A percentile compares a stretch with the other conserved stretches of the same genome.
Conservation (phyloP, 2,113 vertebrate genomes). For the Struthio camelus region DNA sequence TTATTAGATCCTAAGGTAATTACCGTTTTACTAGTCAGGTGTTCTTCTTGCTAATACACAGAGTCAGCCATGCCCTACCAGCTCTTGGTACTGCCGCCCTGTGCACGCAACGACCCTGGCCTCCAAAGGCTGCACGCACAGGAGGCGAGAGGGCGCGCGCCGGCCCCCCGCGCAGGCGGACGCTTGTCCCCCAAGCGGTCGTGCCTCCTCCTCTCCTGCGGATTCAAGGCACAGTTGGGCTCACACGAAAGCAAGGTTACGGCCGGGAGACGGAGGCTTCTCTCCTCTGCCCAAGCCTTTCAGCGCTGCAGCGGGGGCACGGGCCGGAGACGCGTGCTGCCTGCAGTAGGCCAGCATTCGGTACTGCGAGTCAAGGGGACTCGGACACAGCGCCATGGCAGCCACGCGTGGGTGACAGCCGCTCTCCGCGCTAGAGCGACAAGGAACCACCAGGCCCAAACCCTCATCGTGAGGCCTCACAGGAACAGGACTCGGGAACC, state of each 20-base stretch:
- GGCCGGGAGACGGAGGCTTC: neutral
- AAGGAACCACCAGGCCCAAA: neutral
- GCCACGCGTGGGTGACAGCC: too few relatives aligned
- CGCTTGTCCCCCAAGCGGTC: neutral
- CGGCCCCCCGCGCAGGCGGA: neutral
- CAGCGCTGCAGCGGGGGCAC: neutral
- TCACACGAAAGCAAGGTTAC: neutral
- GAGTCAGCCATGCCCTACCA: neutral
- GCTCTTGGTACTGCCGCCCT: neutral
- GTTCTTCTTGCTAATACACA: neutral
- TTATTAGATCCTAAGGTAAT: conserved; percentile 20
- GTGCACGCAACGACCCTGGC: too few relatives aligned
- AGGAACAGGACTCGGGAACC: neutral
- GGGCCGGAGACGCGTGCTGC: neutral
- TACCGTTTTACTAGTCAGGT: conserved; percentile 11
- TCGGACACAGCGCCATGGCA: neutral
- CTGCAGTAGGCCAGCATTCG: neutral
- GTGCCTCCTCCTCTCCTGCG: neutral
- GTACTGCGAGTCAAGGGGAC: rapidly evolving
- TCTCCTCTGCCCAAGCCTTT: neutral
- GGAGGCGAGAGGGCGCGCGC: too few relatives aligned
- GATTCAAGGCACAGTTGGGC: neutral
- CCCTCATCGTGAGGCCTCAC: rapidly evolving
- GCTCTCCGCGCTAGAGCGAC: rapidly evolving
- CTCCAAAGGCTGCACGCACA: too few relatives aligned